Conservation (phyloP, 1,140 invertebrate genomes). For the Pogonomyrmex barbatus region DNA sequence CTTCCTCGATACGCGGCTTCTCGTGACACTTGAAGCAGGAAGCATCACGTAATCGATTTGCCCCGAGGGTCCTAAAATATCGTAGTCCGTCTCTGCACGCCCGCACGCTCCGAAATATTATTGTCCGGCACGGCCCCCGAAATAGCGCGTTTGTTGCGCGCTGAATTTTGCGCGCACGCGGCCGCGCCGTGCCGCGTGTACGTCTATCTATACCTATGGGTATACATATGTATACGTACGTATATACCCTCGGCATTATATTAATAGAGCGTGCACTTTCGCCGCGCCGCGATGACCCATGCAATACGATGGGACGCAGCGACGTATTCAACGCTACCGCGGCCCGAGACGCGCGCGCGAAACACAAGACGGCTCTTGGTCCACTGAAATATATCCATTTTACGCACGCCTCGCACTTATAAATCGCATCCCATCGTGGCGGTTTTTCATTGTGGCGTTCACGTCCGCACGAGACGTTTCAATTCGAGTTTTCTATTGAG, state of each 20-base stretch:
- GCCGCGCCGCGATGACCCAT: slow-evolving; percentile 40
- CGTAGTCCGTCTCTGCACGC: slow-evolving; percentile 23
- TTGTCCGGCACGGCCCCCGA: slow-evolving; percentile 12
- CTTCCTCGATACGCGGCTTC: not conserved
- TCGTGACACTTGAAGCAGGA: not conserved
- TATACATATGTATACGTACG: not conserved
- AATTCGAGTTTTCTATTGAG: not conserved
- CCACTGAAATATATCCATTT: not conserved
- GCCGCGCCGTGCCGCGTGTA: slow-evolving; percentile 19
- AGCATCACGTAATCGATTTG: not conserved
- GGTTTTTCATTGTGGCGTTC: not conserved
- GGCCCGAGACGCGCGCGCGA: not conserved
- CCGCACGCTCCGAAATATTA: slow-evolving; percentile 30
- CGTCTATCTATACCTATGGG: not conserved
- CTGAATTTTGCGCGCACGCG: slow-evolving; percentile 40
- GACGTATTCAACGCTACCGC: slow-evolving; percentile 7
- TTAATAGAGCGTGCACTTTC: slow-evolving; percentile 48
- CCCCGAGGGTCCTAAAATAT: not conserved
- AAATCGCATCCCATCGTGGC: not conserved
- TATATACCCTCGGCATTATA: slow-evolving; percentile 29
- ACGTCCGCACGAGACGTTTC: not conserved
- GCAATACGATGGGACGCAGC: slow-evolving; percentile 27
- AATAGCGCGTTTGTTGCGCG: slow-evolving; percentile 44
- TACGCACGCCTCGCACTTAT: not conserved
- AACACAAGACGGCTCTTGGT: not conserved